Evolutionary conservation across 2,888 invertebrate genomes (phyloP), one percentile per base, ranked within the genome.

Genomic region (Thymelicus sylvestris): DNA sequence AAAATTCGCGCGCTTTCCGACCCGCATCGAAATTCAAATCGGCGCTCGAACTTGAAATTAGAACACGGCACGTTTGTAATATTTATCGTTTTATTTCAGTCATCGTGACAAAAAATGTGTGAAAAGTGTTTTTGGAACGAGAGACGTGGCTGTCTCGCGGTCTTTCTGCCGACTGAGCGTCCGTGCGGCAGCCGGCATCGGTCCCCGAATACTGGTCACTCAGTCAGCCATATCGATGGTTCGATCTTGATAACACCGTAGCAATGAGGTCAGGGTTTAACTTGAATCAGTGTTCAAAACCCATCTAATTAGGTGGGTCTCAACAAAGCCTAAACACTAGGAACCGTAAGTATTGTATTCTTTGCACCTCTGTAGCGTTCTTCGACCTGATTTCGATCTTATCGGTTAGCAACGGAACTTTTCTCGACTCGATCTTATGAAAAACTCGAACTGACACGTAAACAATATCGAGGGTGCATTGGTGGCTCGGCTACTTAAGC

Each of bases 211-310:
- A 81, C 83, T 90, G 91, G 92, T 91, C 91, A 92, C 86, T 86
- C 71, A 74, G 76, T 15, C 52, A 52, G 81, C 83, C 79, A 80
- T 91, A 92, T 92, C 91, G 92, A 86, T 89, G 91, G 87, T 91
- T 81, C 79, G 81, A 92, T 92, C 92, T 88, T 90, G 91, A 93
- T 92, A 91, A 88, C 82, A 79, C 80, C 77, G 77, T 81, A 81
- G 84, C 84, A 87, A 86, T 81, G 84, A 84, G 92, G 92, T 92
- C 93, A 92, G 87, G 91, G 92, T 84, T 88, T 80, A 79, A 85
- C 85, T 84, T 83, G 79, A 83, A 83, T 83, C 83, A 79, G 74
- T 74, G 73, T 74, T 77, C 70, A 76, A 76, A 77, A 68, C 64
- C 48, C 59, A 60, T 44, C 75, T 74, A 75, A 76, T 74, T 74